Evolutionary conservation across 2,888 invertebrate genomes (phyloP).

Genomic region (Pecten maximus): DNA sequence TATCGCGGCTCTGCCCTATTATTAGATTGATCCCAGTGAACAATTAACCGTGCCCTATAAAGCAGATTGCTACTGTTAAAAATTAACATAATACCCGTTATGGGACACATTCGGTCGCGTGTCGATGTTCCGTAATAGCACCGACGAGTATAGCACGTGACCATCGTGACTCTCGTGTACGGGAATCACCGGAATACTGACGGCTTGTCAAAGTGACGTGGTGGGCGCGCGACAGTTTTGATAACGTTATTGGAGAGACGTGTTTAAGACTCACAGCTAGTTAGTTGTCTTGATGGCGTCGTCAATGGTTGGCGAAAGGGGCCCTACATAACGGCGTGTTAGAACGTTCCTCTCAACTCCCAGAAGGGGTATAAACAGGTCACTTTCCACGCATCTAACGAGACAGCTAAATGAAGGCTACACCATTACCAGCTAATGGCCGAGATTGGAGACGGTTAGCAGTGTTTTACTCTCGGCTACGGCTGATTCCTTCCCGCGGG

Average conservation of each 20-base stretch:
- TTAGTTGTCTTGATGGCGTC: background rate
- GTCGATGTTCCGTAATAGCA: background rate
- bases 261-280: background rate
- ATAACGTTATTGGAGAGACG: slow-evolving; percentile 4
- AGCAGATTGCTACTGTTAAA: background rate
- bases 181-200: background rate
- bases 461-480: slow-evolving; percentile 46
- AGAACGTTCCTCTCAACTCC: background rate
- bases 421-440: slow-evolving; percentile 43
- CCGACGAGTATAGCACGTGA: background rate
- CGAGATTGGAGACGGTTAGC: slow-evolving; percentile 47
- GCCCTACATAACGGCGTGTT: background rate
- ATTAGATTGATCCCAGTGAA: background rate
- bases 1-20: background rate
- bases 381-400: slow-evolving; percentile 39
- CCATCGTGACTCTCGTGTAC: background rate
- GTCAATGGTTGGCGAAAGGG: background rate
- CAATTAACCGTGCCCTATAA: background rate
- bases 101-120: background rate
- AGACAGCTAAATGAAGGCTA: slow-evolving; percentile 43
- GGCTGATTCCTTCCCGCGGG: background rate
- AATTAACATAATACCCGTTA: background rate
- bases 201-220: background rate
- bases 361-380: slow-evolving; percentile 5
- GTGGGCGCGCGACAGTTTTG: background rate